Evolutionary conservation across 2,113 vertebrate species (phyloP).

Genomic region (Prionailurus bengalensis): DNA sequence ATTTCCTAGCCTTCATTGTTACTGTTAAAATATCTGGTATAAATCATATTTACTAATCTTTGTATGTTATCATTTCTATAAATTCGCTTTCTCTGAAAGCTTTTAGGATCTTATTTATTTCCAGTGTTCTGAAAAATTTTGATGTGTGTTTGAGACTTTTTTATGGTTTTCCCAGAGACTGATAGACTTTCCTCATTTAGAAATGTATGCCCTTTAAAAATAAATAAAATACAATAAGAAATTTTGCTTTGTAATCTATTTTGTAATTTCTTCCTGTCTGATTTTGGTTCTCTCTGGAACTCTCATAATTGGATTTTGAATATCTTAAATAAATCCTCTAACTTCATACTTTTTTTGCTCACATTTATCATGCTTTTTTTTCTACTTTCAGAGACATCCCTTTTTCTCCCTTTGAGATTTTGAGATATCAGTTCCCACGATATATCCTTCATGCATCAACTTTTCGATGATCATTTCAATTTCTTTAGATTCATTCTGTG

Average conservation of each 20-base stretch:
- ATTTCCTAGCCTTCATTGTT: neutral
- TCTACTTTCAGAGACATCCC: neutral
- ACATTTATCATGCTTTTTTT: neutral
- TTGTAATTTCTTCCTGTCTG: neutral
- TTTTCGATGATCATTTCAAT: neutral
- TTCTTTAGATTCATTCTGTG: neutral
- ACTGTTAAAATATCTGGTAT: conserved; percentile 1
- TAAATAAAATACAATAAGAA: neutral
- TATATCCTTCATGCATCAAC: neutral
- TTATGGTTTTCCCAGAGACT: neutral
- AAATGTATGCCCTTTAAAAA: neutral
- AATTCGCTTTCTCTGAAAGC: neutral
- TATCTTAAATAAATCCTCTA: neutral
- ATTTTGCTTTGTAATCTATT: neutral
- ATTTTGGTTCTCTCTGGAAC: neutral
- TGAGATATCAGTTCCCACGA: neutral
- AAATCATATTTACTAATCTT: neutral
- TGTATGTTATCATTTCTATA: neutral
- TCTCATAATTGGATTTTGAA: neutral
- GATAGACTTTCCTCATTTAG: neutral
- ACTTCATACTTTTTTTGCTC: neutral
- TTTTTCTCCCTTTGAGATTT: neutral
- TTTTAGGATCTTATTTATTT: neutral
- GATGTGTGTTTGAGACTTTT: neutral
- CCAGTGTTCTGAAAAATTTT: neutral